Base-by-base conservation (phyloP, 2,888 invertebrate species). In the Drosophila ezoana region DNA sequence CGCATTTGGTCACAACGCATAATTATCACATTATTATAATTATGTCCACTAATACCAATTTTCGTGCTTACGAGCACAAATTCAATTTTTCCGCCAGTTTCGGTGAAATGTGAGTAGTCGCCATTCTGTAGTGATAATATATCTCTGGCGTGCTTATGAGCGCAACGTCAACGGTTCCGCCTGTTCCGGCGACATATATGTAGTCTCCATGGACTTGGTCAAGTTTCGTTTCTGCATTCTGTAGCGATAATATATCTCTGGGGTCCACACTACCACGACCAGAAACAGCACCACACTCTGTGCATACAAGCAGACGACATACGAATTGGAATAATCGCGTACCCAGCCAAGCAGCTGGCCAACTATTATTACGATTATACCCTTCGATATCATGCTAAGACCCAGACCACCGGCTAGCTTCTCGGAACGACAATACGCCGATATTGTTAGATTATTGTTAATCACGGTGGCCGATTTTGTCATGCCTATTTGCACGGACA, bases 401-500 rank as follows among this genome's bases (percentile, higher is more conserved):
- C 96, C 96, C 2, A 96, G 93, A 0, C 95, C 96, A 0, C 95
- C 94, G 0, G 96, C 94, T 0, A 96, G 83, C 76, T 94, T 93
- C 9, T 93, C 94, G 68, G 94, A 93, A 13, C 93, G 92, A 73
- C 94, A 95, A 85, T 95, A 93, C 73, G 95, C 95, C 0, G 95
- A 94, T 51, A 96, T 94, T 0, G 95, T 94, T 43, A 96, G 93
- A 87, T 95, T 95, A 85, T 95, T 95, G 72, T 95, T 95, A 1
- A 96, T 94, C n/a, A 96, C 94, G 0, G 95, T 94, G 82, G 95
- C 94, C 52, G 96, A 95, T 74, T 96, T 94, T 23, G 95, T 93
- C 81, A 95, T 94, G n/a, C 96, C 96, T 79, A 94, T 95, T 0
- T 96, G 89, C 10, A 93, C 92, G 1, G 95, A 94, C 90, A 94